Evolutionary conservation across 2,113 vertebrate genomes (phyloP).

Genomic region (Macroglossus sobrinus): DNA sequence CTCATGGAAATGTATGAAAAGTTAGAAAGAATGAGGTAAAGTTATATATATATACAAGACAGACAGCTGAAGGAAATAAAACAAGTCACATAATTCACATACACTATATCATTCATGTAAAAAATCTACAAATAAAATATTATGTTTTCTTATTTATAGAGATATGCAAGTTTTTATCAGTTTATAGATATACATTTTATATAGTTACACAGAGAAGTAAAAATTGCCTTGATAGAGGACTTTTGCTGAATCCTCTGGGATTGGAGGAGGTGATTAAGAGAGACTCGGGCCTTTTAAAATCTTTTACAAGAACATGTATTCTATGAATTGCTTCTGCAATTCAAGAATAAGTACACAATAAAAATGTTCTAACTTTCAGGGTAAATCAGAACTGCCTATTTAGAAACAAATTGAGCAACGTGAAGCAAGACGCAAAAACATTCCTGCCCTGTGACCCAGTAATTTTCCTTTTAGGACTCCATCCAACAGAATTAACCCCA

Average conservation of each 20-base stretch:
- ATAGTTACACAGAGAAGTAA: neutral
- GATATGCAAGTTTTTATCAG: neutral
- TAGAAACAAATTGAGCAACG: slow-evolving; percentile 16
- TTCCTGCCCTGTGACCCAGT: neutral
- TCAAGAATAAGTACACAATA: neutral
- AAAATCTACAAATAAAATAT: neutral
- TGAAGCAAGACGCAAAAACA: neutral
- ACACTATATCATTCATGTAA: neutral
- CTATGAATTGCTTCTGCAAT: neutral
- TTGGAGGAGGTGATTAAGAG: neutral
- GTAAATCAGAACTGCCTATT: neutral
- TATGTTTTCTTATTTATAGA: neutral
- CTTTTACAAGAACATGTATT: neutral
- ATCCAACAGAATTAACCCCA: neutral
- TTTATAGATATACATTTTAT: neutral
- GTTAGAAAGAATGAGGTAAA: neutral
- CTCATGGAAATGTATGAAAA: neutral
- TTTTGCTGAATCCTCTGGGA: neutral
- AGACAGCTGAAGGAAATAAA: neutral
- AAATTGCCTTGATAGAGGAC: neutral
- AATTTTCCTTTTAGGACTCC: slow-evolving; percentile 39
- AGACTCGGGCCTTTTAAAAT: neutral
- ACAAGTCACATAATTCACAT: neutral
- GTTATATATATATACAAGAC: neutral
- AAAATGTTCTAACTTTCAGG: neutral